phyloP scores from a whole-genome alignment of 2,113 vertebrate species.

The Antigone vipio region DNA sequence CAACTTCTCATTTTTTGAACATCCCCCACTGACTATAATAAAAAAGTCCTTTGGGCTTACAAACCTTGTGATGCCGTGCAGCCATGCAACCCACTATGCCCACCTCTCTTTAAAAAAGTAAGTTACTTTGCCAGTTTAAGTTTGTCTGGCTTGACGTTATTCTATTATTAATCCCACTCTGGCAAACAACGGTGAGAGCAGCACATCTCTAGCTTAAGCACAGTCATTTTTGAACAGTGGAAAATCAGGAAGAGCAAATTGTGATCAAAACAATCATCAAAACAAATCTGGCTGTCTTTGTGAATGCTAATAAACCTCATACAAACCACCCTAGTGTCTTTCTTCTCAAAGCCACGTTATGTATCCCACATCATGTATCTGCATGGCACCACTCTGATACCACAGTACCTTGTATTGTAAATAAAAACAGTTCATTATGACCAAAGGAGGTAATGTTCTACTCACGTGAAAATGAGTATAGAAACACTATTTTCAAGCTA shows the following conservation, averaged over 20 bases:
- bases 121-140: neutral
- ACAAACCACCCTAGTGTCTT: neutral
- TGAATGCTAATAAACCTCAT: neutral
- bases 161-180: neutral
- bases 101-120: neutral
- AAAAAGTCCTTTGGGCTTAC: neutral
- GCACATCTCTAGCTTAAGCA: neutral
- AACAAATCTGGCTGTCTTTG: neutral
- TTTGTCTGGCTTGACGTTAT: neutral
- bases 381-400: neutral
- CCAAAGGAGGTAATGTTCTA: neutral
- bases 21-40: slow-evolving; percentile 15
- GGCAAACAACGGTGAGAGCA: neutral
- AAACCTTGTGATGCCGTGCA: slow-evolving; percentile 4
- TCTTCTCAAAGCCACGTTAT: neutral
- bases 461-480: neutral
- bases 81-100: neutral
- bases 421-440: neutral
- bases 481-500: neutral
- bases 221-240: neutral
- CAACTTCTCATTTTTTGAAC: slow-evolving; percentile 8
- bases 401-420: neutral
- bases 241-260: neutral
- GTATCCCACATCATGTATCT: neutral
- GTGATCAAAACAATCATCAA: neutral